A percentile compares a stretch with the other conserved stretches of the same genome.
These are phyloP conservation scores for Ascaphus truei DNA, from an alignment of 2,113 vertebrate genomes.

Conservation along the genomic window DNA sequence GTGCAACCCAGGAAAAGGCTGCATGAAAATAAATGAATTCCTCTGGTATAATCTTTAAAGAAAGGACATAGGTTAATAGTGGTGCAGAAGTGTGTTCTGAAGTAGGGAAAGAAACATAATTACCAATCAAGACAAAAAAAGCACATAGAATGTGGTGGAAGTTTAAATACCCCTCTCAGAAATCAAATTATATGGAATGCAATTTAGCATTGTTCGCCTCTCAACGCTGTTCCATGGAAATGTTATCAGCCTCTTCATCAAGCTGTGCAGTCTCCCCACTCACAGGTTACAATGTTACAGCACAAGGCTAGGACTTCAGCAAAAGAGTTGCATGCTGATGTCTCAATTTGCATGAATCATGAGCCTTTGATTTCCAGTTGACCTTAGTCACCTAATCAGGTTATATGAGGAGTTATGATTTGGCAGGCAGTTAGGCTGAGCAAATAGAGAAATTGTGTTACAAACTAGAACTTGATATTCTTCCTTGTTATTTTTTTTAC, in stretches of 20 bases:
- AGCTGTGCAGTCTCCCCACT: background rate
- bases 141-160: background rate
- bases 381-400: background rate
- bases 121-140: constrained; percentile 26
- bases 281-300: background rate
- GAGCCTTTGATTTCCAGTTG: background rate
- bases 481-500: background rate
- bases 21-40: constrained; percentile 29
- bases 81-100: background rate
- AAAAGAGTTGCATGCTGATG: background rate
- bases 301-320: background rate
- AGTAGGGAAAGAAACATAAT: constrained; percentile 1
- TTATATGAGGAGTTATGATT: background rate
- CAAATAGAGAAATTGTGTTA: too few relatives aligned
- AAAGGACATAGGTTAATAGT: constrained; percentile 34
- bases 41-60: constrained; percentile 4
- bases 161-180: background rate
- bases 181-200: background rate
- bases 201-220: background rate
- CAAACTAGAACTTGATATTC: background rate
- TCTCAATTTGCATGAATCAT: background rate
- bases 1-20: constrained; percentile 20
- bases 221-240: background rate
- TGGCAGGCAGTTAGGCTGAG: too few relatives aligned
- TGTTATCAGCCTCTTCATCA: background rate